phyloP scores from a whole-genome alignment of 2,888 invertebrate genomes.

The Proisotoma minuta region DNA sequence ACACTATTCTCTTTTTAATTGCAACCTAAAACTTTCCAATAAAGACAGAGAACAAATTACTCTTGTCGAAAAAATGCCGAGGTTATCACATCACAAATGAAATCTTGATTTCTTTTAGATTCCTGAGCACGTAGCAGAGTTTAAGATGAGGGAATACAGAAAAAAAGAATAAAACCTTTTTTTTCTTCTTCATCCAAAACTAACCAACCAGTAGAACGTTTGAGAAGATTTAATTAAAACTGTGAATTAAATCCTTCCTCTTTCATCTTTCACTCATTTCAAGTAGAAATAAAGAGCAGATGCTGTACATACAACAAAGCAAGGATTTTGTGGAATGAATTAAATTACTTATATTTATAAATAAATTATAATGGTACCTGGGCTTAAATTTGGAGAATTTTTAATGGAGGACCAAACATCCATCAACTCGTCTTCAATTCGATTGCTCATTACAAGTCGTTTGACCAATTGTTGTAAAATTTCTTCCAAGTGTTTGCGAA shows the following conservation, averaged over 20 bases:
- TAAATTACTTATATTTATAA: not conserved
- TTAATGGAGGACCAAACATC: conserved; percentile 36
- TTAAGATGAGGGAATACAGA: not conserved
- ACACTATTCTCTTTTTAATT: too few species aligned
- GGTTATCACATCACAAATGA: too few species aligned
- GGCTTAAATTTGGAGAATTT: conserved; percentile 31
- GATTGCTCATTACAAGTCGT: conserved; percentile 25
- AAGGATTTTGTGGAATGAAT: too few species aligned
- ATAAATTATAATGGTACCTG: conserved; percentile 2
- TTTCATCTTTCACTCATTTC: not conserved
- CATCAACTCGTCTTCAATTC: conserved; percentile 19
- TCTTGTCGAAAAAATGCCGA: too few species aligned
- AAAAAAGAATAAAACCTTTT: not conserved
- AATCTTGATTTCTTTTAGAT: too few species aligned
- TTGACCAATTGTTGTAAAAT: conserved; percentile 36
- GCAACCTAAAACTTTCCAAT: too few species aligned
- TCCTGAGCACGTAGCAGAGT: not conserved
- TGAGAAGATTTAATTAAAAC: conserved; percentile 5
- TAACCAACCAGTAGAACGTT: not conserved
- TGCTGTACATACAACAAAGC: too few species aligned
- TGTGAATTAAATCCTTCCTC: not conserved
- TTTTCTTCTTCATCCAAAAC: too few species aligned
- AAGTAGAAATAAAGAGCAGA: too few species aligned
- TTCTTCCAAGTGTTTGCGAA: conserved; percentile 32
- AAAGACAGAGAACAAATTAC: too few species aligned